Base-by-base conservation (phyloP, 1,140 invertebrate species). In the Drosophila hydei region DNA sequence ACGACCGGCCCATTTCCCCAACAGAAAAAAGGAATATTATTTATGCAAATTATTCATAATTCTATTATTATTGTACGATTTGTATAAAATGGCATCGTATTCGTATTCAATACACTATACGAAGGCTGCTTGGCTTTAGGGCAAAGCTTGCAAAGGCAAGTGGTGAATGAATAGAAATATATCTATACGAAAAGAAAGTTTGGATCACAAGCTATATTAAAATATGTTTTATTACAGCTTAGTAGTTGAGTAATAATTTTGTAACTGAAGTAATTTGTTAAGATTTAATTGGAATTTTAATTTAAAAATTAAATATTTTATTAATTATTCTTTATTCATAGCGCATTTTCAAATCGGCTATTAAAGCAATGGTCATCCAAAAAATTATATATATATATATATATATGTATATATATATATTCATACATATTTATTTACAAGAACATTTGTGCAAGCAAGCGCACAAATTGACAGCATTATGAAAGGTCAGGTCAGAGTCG, bases 401-500 rank as follows among this genome's bases (percentile, higher is more conserved):
- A 65, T 12, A 40, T 48, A 12, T 36, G n/a, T 38, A 40, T 47
- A 19, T 23, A 27, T 64, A 4, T 47, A 50, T 59, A 33, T 58
- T 16, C 55, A 27, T 58, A 21, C 56, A 21, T 67, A 59, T 64
- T 58, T 42, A 68, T 69, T 74, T 42, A 16, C n/a, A 14, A 42
- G 38, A 42, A 42, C 38, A 42, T 42, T 80, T 81, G 80, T 75
- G 74, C 83, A 87, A 78, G 71, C 83, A 81, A 84, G 81, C 81
- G 81, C 79, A 75, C 83, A 88, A 87, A 87, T 87, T 87, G 81
- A 87, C 81, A 88, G 77, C 83, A 88, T 87, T 87, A 87, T 81
- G 77, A 87, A 81, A 88, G 81, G 81, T 87, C 81, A 88, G 81
- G 81, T 81, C 77, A 60, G 77, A 63, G 52, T 16, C 54, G 71